Conservation (phyloP, 2,888 invertebrate species). For the Petrolisthes manimaculis region DNA sequence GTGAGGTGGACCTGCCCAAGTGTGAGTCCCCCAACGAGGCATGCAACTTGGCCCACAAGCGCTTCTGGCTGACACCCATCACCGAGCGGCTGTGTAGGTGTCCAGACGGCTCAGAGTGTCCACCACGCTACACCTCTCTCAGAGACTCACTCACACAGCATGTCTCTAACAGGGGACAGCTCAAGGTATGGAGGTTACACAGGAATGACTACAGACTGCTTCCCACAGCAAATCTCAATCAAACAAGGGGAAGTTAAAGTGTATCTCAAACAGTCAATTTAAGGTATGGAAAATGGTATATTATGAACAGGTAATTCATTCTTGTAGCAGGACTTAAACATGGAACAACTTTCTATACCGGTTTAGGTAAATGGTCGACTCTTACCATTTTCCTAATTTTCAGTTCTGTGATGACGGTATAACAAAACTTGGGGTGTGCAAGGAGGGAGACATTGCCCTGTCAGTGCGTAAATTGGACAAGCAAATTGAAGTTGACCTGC, state of each 20-base stretch:
- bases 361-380: too few relatives aligned
- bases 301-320: background rate
- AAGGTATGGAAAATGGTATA: background rate
- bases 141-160: conserved; percentile 51
- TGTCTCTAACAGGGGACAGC: conserved; percentile 59
- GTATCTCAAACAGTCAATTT: background rate
- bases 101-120: conserved; percentile 53
- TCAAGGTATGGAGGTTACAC: conserved; percentile 38
- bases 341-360: too few relatives aligned
- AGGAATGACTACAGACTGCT: too few relatives aligned
- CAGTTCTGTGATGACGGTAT: conserved; percentile 40
- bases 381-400: background rate
- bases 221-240: background rate
- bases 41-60: conserved; percentile 67
- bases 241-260: background rate
- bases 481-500: conserved; percentile 10
- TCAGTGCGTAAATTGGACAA: conserved; percentile 26
- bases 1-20: conserved; percentile 75
- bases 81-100: conserved; percentile 77
- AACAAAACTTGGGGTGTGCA: conserved; percentile 14
- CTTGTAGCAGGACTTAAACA: too few relatives aligned
- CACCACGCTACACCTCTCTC: conserved; percentile 41
- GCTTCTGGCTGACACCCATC: conserved; percentile 75
- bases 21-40: conserved; percentile 71
- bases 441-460: conserved; percentile 41